Conservation (phyloP, 2,113 vertebrate genomes). For the Cochlearius cochlearius region DNA sequence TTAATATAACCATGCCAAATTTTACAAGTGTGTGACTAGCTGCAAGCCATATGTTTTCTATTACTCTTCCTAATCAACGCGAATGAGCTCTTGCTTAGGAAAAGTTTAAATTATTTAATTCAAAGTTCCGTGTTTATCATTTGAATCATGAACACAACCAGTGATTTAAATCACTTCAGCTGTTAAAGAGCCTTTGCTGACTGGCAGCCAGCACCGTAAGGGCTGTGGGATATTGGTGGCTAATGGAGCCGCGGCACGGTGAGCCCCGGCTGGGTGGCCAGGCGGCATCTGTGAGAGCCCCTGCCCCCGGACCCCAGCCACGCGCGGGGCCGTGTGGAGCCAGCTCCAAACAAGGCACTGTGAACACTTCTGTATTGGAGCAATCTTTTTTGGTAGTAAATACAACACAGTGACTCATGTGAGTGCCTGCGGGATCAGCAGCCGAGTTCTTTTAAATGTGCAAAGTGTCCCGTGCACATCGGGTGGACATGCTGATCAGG, state of each 20-base stretch:
- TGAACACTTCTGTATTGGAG: neutral
- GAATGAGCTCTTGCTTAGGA: neutral
- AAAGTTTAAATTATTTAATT: constrained; percentile 40
- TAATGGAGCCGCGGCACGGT: accelerated
- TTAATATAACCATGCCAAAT: neutral
- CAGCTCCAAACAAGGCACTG: neutral
- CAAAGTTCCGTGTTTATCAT: constrained; percentile 17
- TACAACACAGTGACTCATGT: neutral
- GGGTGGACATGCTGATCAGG: neutral
- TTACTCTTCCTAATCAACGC: neutral
- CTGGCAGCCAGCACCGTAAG: neutral
- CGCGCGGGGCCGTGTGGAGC: accelerated
- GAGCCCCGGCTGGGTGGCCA: neutral
- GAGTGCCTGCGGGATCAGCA: neutral
- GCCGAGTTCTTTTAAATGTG: neutral
- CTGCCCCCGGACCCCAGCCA: accelerated
- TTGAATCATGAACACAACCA: neutral
- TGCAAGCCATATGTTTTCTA: neutral
- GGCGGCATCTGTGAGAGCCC: accelerated
- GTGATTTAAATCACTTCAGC: constrained; percentile 23
- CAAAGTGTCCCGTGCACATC: accelerated
- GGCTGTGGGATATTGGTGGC: neutral
- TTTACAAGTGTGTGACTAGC: neutral
- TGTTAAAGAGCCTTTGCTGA: neutral
- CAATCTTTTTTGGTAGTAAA: neutral